Evolutionary conservation across 2,888 invertebrate species (phyloP).

Genomic region (Papilio gigon): DNA sequence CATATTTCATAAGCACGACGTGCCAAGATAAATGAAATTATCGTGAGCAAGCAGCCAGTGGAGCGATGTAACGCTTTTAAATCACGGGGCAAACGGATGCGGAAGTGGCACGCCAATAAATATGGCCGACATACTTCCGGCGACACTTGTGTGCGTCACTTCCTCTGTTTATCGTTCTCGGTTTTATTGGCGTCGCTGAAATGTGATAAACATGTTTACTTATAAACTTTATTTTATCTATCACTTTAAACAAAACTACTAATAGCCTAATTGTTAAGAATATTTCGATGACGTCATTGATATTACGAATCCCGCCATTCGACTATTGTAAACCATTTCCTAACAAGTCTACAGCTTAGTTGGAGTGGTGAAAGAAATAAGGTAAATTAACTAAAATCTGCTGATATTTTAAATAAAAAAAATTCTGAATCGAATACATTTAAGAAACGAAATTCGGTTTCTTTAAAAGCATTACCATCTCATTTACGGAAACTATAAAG

Average conservation of each 20-base stretch:
- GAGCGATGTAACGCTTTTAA: conserved; percentile 69
- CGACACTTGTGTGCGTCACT: conserved; percentile 5
- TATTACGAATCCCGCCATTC: too few species aligned
- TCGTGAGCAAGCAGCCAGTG: conserved; percentile 53
- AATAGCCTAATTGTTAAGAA: too few species aligned
- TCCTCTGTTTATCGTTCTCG: conserved; percentile 1
- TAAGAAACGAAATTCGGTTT: neutral
- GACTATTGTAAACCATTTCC: too few species aligned
- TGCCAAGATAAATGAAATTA: conserved; percentile 55
- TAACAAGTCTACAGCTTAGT: too few species aligned
- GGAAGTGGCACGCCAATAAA: conserved; percentile 66
- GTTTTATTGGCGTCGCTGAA: neutral
- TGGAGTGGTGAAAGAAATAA: too few species aligned
- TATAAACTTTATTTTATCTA: neutral
- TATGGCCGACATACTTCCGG: conserved; percentile 55
- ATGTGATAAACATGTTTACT: conserved; percentile 5
- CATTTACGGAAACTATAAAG: neutral
- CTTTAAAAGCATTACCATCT: conserved; percentile 1
- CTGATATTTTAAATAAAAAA: too few species aligned
- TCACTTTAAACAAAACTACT: too few species aligned
- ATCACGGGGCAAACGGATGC: conserved; percentile 64
- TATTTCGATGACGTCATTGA: too few species aligned
- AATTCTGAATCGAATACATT: neutral
- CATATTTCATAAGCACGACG: conserved; percentile 36
- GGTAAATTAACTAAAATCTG: too few species aligned